Conservation (phyloP, 2,888 invertebrate genomes). For the Dexiosoma caninum region DNA sequence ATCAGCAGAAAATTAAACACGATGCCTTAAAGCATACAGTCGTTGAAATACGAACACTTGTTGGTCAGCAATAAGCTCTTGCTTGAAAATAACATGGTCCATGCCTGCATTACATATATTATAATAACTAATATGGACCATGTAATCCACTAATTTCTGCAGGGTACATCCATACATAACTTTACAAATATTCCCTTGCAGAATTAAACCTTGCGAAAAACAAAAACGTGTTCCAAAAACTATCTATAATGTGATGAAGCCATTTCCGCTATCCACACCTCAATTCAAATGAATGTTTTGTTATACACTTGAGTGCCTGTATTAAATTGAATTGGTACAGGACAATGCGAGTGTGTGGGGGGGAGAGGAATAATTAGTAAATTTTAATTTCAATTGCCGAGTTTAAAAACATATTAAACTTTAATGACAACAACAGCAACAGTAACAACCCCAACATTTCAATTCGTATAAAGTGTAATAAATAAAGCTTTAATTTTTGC, state of each 20-base stretch:
- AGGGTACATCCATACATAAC: neutral
- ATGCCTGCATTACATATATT: too few relatives aligned
- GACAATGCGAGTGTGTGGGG: neutral
- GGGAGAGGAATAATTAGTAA: neutral
- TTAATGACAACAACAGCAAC: neutral
- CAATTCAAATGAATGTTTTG: neutral
- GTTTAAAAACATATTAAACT: neutral
- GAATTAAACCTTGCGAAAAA: neutral
- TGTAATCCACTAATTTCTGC: too few relatives aligned
- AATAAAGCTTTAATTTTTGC: constrained; percentile 42
- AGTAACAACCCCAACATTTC: neutral
- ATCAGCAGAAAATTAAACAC: too few relatives aligned
- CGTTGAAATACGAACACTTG: too few relatives aligned
- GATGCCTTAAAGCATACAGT: too few relatives aligned
- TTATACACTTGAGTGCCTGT: neutral
- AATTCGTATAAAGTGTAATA: neutral
- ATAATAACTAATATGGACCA: too few relatives aligned
- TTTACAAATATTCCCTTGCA: neutral
- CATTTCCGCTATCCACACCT: neutral
- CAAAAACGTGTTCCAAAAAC: neutral
- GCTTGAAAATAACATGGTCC: too few relatives aligned
- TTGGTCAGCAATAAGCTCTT: too few relatives aligned
- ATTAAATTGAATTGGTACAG: neutral
- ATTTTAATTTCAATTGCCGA: neutral
- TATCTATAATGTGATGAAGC: neutral